Evolutionary conservation across 2,888 invertebrate genomes (phyloP).

Genomic region (Patella depressa): DNA sequence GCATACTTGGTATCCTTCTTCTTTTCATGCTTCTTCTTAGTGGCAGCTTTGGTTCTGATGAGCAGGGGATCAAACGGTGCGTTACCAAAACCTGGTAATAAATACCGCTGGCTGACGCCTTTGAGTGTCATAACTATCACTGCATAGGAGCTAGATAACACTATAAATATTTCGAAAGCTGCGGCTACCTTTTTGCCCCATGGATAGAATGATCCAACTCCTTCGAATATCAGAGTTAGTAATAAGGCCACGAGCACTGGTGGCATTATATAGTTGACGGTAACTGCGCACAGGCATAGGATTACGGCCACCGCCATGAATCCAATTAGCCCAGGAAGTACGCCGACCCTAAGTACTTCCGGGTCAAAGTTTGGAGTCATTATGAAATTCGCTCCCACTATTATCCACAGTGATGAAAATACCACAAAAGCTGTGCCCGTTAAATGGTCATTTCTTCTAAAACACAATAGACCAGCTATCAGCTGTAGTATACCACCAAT

Average conservation of each 20-base stretch:
- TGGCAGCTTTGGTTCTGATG: slow-evolving; percentile 39
- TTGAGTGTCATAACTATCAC: slow-evolving; percentile 54
- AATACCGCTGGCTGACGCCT: slow-evolving; percentile 53
- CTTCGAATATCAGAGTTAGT: slow-evolving; percentile 50
- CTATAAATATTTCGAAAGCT: slow-evolving; percentile 51
- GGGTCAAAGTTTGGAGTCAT: slow-evolving; percentile 27
- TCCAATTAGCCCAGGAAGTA: slow-evolving; percentile 45
- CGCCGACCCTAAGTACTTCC: slow-evolving; percentile 34
- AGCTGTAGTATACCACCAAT: slow-evolving; percentile 51
- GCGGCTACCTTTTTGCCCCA: slow-evolving; percentile 53
- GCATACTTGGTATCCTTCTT: slow-evolving; percentile 53
- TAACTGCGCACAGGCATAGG: slow-evolving; percentile 47
- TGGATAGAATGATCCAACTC: slow-evolving; percentile 43
- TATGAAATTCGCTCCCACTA: slow-evolving; percentile 46
- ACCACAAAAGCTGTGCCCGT: slow-evolving; percentile 52
- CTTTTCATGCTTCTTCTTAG: slow-evolving; percentile 44
- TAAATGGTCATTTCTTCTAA: slow-evolving; percentile 50
- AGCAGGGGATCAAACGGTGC: slow-evolving; percentile 50
- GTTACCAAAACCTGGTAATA: slow-evolving; percentile 54
- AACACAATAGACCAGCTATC: slow-evolving; percentile 46
- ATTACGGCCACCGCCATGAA: slow-evolving; percentile 47
- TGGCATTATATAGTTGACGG: slow-evolving; percentile 53
- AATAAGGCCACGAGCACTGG: slow-evolving; percentile 50
- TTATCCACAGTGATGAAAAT: slow-evolving; percentile 50
- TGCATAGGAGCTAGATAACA: slow-evolving; percentile 46